Percentiles rank a stretch among this genome's conserved stretches.
These are phyloP conservation scores for Paelopatides confundens DNA, from an alignment of 53 echinoderm and acorn worm genomes.

Conservation along the genomic window DNA sequence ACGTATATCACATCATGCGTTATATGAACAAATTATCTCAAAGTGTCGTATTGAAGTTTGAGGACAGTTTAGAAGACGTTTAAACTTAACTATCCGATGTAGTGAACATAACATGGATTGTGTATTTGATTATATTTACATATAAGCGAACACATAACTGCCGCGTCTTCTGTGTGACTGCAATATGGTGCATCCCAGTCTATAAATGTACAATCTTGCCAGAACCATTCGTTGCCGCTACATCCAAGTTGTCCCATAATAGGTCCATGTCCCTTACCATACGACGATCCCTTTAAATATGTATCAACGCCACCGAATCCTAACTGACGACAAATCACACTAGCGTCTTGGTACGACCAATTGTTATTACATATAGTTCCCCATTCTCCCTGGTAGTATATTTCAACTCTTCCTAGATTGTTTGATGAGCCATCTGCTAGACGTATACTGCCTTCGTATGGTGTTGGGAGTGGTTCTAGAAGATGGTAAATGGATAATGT, in stretches of 20 bases:
- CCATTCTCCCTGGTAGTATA: not conserved
- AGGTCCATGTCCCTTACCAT: not conserved
- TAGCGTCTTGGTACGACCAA: constrained; percentile 1
- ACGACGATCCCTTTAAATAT: not conserved
- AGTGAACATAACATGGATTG: too few relatives aligned
- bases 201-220: not conserved
- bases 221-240: not conserved
- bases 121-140: not conserved
- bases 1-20: too few relatives aligned
- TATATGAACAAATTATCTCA: too few relatives aligned
- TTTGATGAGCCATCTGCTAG: not conserved
- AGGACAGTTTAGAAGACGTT: too few relatives aligned
- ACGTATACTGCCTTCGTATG: not conserved
- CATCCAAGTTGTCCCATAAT: not conserved
- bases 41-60: too few relatives aligned
- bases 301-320: not conserved
- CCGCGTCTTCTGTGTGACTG: not conserved
- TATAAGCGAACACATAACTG: not conserved
- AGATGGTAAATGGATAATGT: too few relatives aligned
- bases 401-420: constrained; percentile 2
- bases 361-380: not conserved
- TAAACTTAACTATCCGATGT: too few relatives aligned
- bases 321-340: not conserved
- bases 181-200: not conserved
- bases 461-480: not conserved